Evolutionary conservation across 2,888 invertebrate genomes (phyloP), one percentile per base, ranked within the genome.

Genomic region (Tiliacea aurago): DNA sequence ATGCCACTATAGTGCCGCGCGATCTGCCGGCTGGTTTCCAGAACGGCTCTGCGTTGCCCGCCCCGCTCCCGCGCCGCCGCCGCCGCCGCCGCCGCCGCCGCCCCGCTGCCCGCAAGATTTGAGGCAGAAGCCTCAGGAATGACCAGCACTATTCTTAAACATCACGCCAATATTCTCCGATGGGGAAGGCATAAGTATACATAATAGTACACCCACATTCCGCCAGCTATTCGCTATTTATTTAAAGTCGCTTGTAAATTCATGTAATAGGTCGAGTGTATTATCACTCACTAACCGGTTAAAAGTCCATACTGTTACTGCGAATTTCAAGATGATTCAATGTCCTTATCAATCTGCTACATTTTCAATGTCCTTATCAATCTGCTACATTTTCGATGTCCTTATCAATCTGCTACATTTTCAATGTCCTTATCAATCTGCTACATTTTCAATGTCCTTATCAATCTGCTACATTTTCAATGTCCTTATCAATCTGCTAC

Each of bases 291-390:
- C 13, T 53, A 53, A 53, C 23, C 20, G 13, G 13, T 23, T 20
- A 20, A n/a, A 37, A 56, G 18, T 18, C 23, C 18, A 37, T 6
- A 18, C 10, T 23, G 20, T 20, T 23, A 20, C 4, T 23, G 18
- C 20, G 0, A 13, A 13, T 66, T 58, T 58, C 18, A 58, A 13
- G 9, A 20, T 23, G 20, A 51, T 51, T 51, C 10, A n/a, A 18
- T 18, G 37, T n/a, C 11, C 11, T 6, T 10, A 33, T n/a, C 15
- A 64, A n/a, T 10, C 15, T n/a, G n/a, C 33, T 10, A 33, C 9
- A 15, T 28, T 73, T 78, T 18, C 87, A 93, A n/a, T n/a, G n/a
- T n/a, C 11, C 11, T 6, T 10, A 33, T n/a, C 15, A 64, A n/a
- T 10, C 15, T n/a, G n/a, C 33, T 10, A 33, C 9, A 15, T 28